Evolutionary conservation across 1,140 invertebrate genomes (phyloP).

Genomic region (Cydia strobilella): DNA sequence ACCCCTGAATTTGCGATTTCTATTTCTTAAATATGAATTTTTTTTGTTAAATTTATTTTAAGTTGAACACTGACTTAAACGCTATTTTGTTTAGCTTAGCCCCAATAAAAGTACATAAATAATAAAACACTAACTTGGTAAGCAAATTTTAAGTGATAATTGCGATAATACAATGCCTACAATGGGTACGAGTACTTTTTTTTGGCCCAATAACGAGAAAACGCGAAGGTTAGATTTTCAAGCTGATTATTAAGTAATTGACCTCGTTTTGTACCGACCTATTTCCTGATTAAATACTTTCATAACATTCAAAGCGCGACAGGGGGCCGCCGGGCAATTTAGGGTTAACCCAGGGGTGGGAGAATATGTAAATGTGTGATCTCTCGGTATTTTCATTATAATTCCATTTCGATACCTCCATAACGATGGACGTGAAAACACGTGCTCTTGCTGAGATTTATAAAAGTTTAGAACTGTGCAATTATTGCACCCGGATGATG

Average conservation of each 20-base stretch:
- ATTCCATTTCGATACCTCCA: background rate
- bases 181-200: too few relatives aligned
- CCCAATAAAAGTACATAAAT: too few relatives aligned
- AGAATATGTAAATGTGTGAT: background rate
- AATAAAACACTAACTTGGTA: too few relatives aligned
- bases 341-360: background rate
- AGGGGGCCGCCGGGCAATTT: background rate
- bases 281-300: conserved; percentile 1
- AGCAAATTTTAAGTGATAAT: too few relatives aligned
- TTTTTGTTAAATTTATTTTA: too few relatives aligned
- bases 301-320: background rate
- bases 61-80: too few relatives aligned
- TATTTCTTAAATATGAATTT: too few relatives aligned
- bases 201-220: too few relatives aligned
- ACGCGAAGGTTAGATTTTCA: too few relatives aligned
- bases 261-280: background rate
- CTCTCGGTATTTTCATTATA: background rate
- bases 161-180: too few relatives aligned
- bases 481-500: conserved; percentile 56
- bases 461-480: conserved; percentile 54
- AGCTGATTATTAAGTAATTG: background rate
- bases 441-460: conserved; percentile 49
- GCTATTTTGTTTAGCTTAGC: too few relatives aligned
- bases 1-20: too few relatives aligned
- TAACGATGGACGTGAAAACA: background rate